A percentile compares a stretch with the other conserved stretches of the same genome.
Evolutionary conservation across 2,888 invertebrate genomes (phyloP).

Genomic region (Clistopyga incitator): DNA sequence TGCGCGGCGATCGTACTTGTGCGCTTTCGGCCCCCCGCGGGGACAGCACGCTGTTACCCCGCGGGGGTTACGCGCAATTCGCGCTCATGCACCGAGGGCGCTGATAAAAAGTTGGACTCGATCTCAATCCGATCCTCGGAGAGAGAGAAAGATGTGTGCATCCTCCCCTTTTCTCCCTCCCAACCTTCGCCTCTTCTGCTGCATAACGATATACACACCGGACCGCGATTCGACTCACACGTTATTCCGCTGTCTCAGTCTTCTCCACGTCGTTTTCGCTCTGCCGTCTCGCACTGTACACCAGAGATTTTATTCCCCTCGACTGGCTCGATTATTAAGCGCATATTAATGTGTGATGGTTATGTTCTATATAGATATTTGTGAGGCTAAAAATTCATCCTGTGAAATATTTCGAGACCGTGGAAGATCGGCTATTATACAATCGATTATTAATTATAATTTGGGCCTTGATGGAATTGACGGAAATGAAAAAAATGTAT

Average conservation of each 20-base stretch:
- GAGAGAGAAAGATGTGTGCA: slow-evolving; percentile 50
- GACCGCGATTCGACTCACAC: slow-evolving; percentile 16
- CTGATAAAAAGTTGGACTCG: slow-evolving; percentile 81
- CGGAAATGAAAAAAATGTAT: slow-evolving; percentile 31
- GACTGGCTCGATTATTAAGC: slow-evolving; percentile 62
- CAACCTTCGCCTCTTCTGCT: background rate
- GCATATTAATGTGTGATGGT: slow-evolving; percentile 57
- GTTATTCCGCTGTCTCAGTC: slow-evolving; percentile 52
- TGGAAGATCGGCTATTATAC: slow-evolving; percentile 67
- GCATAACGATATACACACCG: slow-evolving; percentile 40
- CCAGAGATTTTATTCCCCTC: slow-evolving; percentile 58
- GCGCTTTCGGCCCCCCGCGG: slow-evolving; percentile 79
- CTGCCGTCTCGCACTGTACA: slow-evolving; percentile 55
- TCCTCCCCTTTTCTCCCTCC: background rate
- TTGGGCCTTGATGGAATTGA: slow-evolving; percentile 35
- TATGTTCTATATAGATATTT: slow-evolving; percentile 4
- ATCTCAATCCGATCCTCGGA: slow-evolving; percentile 80
- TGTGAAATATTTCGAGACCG: too few relatives aligned
- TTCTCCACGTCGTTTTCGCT: slow-evolving; percentile 33
- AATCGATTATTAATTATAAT: slow-evolving; percentile 66
- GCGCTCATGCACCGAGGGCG: slow-evolving; percentile 80
- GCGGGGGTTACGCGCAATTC: slow-evolving; percentile 84
- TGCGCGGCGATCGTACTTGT: slow-evolving; percentile 30
- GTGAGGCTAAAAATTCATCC: background rate
- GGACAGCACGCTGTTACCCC: slow-evolving; percentile 83